Conservation (phyloP, 2,113 vertebrate species). For the Leucopternis melanops region DNA sequence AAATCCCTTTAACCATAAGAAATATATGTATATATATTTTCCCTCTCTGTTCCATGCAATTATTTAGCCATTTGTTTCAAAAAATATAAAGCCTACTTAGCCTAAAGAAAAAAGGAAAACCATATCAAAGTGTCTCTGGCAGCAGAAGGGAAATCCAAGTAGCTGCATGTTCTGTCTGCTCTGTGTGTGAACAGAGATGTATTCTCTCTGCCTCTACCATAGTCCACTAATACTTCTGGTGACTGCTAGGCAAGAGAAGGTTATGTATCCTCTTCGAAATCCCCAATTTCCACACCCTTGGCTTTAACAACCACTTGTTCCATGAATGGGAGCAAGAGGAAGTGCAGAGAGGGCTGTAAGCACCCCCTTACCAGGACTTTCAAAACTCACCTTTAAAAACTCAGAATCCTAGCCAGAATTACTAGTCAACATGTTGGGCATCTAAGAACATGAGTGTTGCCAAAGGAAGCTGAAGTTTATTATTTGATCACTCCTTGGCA, state of each 20-base stretch:
- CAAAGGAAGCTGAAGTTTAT: not conserved
- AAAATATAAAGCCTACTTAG: not conserved
- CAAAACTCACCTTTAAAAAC: not conserved
- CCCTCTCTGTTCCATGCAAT: not conserved
- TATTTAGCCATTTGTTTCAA: not conserved
- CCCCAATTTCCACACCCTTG: not conserved
- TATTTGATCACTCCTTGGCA: not conserved
- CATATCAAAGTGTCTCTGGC: not conserved
- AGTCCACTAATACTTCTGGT: not conserved
- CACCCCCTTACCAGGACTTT: not conserved
- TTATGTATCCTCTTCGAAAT: not conserved
- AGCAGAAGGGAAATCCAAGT: not conserved
- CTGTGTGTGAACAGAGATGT: not conserved
- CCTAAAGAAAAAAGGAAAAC: not conserved
- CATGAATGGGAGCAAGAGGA: not conserved
- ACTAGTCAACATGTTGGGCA: not conserved
- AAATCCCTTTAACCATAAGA: not conserved
- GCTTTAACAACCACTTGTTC: not conserved
- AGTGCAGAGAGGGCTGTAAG: not conserved
- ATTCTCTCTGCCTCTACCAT: not conserved
- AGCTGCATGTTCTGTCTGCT: not conserved
- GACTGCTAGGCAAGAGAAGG: not conserved
- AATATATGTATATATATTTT: not conserved
- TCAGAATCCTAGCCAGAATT: not conserved
- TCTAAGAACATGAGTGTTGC: not conserved